Evolutionary conservation across 2,797 vertebrate species (phyloP).

Genomic region (Syndactyla subalaris): DNA sequence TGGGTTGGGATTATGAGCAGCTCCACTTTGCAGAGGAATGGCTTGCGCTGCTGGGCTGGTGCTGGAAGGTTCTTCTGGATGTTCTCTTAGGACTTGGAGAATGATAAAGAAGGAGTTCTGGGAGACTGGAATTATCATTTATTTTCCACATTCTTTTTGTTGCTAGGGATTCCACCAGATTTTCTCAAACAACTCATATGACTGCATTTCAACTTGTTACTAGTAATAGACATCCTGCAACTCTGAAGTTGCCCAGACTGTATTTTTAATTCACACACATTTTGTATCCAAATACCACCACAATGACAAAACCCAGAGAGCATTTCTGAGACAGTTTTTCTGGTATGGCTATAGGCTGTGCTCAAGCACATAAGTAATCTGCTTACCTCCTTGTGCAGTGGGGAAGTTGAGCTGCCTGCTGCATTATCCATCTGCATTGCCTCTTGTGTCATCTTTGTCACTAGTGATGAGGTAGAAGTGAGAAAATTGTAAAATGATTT

Average conservation of each 20-base stretch:
- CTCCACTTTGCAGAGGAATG: not conserved
- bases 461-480: not conserved
- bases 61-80: not conserved
- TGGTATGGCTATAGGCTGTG: not conserved
- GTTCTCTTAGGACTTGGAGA: not conserved
- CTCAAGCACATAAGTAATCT: not conserved
- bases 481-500: not conserved
- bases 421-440: not conserved
- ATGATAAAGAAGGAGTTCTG: not conserved
- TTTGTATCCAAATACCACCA: not conserved
- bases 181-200: not conserved
- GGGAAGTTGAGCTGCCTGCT: not conserved
- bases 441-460: not conserved
- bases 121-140: not conserved
- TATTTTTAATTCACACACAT: not conserved
- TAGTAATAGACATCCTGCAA: not conserved
- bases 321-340: not conserved
- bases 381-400: not conserved
- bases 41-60: not conserved
- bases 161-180: not conserved
- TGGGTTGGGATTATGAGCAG: not conserved
- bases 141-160: not conserved
- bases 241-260: slow-evolving; percentile 18
- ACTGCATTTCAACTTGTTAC: not conserved
- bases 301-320: slow-evolving; percentile 33